These are phyloP conservation scores for Luscinia megarhynchos DNA, from an alignment of 2,797 vertebrate species.

Conservation along the genomic window DNA sequence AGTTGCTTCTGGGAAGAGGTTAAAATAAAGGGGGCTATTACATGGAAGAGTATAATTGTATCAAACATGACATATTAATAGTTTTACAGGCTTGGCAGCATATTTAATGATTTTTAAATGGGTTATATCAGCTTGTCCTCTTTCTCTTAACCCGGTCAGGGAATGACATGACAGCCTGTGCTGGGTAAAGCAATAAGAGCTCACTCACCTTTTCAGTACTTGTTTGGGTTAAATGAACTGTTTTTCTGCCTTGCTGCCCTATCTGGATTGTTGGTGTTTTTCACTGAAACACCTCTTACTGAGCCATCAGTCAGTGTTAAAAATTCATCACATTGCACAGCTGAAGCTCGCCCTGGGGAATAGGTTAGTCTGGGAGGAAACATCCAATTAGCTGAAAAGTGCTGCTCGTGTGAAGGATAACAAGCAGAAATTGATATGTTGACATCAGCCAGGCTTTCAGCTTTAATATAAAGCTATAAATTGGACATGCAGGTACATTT, in stretches of 20 bases:
- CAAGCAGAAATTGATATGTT: conserved; percentile 60
- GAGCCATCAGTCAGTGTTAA: conserved; percentile 63
- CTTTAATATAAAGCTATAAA: conserved; percentile 43
- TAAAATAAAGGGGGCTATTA: neutral
- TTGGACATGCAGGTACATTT: conserved; percentile 30
- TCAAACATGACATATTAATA: conserved; percentile 25
- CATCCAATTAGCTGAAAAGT: conserved; percentile 62
- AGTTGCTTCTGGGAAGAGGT: conserved; percentile 1
- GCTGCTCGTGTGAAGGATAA: conserved; percentile 17
- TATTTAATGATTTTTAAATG: conserved; percentile 62
- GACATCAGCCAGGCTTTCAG: conserved; percentile 45
- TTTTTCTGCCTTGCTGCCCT: conserved; percentile 33
- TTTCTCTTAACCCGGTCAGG: conserved; percentile 40
- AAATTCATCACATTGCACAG: conserved; percentile 53
- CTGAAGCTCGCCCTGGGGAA: conserved; percentile 55
- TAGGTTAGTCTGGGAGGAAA: conserved; percentile 59
- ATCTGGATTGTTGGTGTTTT: conserved; percentile 50
- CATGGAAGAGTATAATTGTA: neutral
- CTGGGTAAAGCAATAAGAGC: neutral
- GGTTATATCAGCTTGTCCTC: conserved; percentile 64
- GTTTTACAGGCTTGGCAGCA: conserved; percentile 15
- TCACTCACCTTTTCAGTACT: neutral
- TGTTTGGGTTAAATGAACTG: conserved; percentile 1
- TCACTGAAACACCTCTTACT: conserved; percentile 26
- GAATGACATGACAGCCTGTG: neutral